Evolutionary conservation across 2,797 vertebrate genomes (phyloP), one percentile per base, ranked within the genome.

Genomic region (Eupleurogrammus muticus): DNA sequence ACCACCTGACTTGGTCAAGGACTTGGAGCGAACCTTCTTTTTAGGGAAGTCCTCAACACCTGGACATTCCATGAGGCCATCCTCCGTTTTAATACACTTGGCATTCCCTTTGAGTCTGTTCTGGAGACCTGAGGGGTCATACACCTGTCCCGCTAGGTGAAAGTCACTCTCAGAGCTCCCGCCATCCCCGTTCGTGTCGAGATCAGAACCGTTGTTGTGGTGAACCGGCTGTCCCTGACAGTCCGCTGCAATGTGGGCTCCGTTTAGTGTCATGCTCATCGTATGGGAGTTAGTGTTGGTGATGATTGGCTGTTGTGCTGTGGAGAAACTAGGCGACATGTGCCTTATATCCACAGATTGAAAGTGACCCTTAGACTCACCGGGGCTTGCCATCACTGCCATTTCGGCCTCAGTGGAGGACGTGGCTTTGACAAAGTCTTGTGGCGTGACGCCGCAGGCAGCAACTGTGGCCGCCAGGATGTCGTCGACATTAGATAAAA

Each of bases 401-500:
- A 98, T 92, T 69, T 96, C 93, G 17, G 90, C 94, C 76, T 96
- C 96, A 19, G 86, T 89, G 38, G 89, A 92, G 69, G 97, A 94
- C 14, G 96, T 50, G 53, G 95, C 94, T 92, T 99, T 99, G 86
- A 95, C 95, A 93, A 99, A 99, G 86, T 99, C 97, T 85, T 98
- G 96, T 10, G 97, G 94, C 32, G 96, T 94, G 73, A 99, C 97
- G 2, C 97, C 97, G 87, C 97, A 99, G 58, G 96, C 97, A 46
- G 96, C 97, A 70, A 96, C 98, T 0, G 97, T 99, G 66, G 97
- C 98, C 84, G 98, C 97, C 68, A 99, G 93, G 64, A 99, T 99
- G 87, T 99, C 98, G 73, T 99, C 97, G 28, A 99, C 97, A 0
- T 98, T 98, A 83, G 97, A 99, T 74, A 99, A 92, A 89, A 99